Conservation (phyloP, 2,888 invertebrate species). For the Rhingia campestris region DNA sequence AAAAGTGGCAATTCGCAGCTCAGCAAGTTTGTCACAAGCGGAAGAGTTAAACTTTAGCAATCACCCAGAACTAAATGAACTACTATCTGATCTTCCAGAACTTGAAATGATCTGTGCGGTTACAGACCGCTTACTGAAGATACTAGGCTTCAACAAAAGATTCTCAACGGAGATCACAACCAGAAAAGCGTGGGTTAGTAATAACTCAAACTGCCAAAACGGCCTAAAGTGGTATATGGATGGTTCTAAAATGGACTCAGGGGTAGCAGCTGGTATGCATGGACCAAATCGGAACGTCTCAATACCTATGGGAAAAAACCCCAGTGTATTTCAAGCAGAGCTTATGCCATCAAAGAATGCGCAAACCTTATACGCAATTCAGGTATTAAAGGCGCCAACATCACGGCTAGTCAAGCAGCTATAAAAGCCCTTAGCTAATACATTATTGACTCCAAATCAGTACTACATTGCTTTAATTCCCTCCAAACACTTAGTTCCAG, state of each 20-base stretch:
- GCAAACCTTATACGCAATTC: background rate
- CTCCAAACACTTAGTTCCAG: background rate
- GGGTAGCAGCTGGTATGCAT: background rate
- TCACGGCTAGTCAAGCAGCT: background rate
- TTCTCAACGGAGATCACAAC: too few relatives aligned
- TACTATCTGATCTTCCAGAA: too few relatives aligned
- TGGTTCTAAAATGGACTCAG: too few relatives aligned
- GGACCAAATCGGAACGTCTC: background rate
- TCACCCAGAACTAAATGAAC: too few relatives aligned
- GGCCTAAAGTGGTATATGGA: background rate
- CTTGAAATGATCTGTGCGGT: too few relatives aligned
- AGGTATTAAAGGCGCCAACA: background rate
- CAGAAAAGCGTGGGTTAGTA: too few relatives aligned
- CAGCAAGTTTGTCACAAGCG: too few relatives aligned
- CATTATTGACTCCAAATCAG: background rate
- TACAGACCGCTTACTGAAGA: too few relatives aligned
- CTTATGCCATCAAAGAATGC: background rate
- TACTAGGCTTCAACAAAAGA: too few relatives aligned
- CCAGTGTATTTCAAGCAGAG: background rate
- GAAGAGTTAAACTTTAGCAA: too few relatives aligned
- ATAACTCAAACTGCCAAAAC: background rate
- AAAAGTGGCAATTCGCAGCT: too few relatives aligned
- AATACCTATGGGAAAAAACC: background rate
- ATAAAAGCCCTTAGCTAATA: background rate
- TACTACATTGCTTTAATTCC: background rate